Percentiles rank a stretch among this genome's conserved stretches.
phyloP scores from a whole-genome alignment of 2,797 vertebrate species.

The Knipowitschia caucasica region DNA sequence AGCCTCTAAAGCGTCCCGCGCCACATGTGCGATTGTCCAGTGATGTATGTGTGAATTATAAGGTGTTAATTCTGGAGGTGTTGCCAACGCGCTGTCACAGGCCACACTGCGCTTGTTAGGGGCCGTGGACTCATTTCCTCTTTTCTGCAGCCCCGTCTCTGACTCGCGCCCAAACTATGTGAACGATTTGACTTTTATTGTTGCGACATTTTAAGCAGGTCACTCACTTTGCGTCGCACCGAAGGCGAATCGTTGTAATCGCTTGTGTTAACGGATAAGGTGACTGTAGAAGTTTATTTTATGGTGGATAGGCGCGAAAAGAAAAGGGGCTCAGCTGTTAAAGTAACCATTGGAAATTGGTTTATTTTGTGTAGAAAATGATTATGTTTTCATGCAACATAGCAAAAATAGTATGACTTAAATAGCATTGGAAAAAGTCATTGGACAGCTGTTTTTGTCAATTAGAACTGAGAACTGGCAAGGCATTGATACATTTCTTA shows the following conservation, averaged over 20 bases:
- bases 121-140: conserved; percentile 56
- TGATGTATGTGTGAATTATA: conserved; percentile 61
- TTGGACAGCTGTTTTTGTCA: no score
- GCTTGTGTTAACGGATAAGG: not conserved
- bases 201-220: conserved; percentile 15
- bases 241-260: not conserved
- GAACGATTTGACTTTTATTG: conserved; percentile 56
- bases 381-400: no score
- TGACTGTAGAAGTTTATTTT: not conserved
- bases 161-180: conserved; percentile 40
- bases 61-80: conserved; percentile 64
- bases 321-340: not conserved
- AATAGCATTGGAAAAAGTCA: no score
- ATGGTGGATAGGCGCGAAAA: not conserved
- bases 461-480: no score
- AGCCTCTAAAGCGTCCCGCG: conserved; percentile 4
- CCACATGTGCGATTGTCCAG: conserved; percentile 11
- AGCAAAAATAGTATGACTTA: no score
- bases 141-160: conserved; percentile 20
- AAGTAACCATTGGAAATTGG: not conserved
- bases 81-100: conserved; percentile 51
- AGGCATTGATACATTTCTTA: no score
- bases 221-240: not conserved
- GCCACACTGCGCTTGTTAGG: conserved; percentile 46
- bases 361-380: not conserved